phyloP scores from a whole-genome alignment of 2,797 vertebrate genomes.

The Botia almorhae region DNA sequence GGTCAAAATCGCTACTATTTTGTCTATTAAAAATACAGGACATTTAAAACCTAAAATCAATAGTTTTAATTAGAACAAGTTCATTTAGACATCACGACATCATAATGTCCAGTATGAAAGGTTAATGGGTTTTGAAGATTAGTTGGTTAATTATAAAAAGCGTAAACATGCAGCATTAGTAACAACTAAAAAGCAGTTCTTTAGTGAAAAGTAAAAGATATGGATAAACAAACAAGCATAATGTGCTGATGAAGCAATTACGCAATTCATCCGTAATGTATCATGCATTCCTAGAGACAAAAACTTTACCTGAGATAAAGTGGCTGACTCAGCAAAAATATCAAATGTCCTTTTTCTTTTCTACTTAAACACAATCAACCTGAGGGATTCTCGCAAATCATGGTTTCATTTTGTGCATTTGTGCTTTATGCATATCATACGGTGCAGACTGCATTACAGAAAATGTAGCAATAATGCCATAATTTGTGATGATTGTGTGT shows the following conservation, averaged over 20 bases:
- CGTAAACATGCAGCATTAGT: too few species aligned
- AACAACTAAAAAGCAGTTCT: not conserved
- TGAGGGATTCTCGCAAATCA: not conserved
- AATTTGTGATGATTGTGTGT: slow-evolving; percentile 1
- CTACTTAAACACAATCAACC: not conserved
- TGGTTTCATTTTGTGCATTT: not conserved
- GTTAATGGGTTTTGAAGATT: too few species aligned
- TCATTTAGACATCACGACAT: too few species aligned
- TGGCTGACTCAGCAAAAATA: not conserved
- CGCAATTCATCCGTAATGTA: not conserved
- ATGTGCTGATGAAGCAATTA: too few species aligned
- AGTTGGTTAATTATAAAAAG: too few species aligned
- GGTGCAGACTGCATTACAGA: not conserved
- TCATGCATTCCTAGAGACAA: not conserved
- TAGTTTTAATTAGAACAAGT: too few species aligned
- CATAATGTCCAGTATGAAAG: too few species aligned
- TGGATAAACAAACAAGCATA: too few species aligned
- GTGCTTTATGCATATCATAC: not conserved
- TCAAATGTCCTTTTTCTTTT: not conserved
- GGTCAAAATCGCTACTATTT: not conserved
- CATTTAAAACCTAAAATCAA: too few species aligned
- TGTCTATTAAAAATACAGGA: too few species aligned
- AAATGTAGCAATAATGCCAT: not conserved
- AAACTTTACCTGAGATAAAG: not conserved
- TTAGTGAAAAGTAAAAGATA: not conserved